A percentile compares a stretch with the other conserved stretches of the same genome.
phyloP scores from a whole-genome alignment of 2,888 invertebrate genomes.

The Leptarthrus brevirostris region DNA sequence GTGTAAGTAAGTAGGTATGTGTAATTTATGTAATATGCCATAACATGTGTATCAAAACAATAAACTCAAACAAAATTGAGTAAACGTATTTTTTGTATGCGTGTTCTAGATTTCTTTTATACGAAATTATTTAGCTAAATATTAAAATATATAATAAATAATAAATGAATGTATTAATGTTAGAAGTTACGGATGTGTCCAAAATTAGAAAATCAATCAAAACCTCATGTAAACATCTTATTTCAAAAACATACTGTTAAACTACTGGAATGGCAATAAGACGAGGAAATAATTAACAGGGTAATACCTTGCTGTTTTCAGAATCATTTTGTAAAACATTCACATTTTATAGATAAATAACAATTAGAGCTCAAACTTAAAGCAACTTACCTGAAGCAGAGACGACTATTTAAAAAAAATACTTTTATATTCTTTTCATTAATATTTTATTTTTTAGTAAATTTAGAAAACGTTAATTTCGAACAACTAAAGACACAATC shows the following conservation, averaged over 20 bases:
- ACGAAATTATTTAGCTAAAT: conserved; percentile 14
- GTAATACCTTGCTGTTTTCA: conserved; percentile 7
- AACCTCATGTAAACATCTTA: not conserved
- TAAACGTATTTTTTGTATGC: conserved; percentile 3
- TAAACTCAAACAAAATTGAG: conserved; percentile 44
- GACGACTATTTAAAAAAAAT: too few relatives aligned
- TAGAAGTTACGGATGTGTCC: conserved; percentile 15
- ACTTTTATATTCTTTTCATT: too few relatives aligned
- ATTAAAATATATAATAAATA: conserved; percentile 1
- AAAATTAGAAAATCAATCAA: not conserved
- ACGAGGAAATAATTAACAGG: not conserved
- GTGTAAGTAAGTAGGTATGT: not conserved
- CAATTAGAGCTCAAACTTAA: too few relatives aligned
- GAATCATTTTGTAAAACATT: too few relatives aligned
- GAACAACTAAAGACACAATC: too few relatives aligned
- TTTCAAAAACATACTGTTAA: too few relatives aligned
- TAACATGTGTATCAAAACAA: conserved; percentile 12
- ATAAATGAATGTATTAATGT: conserved; percentile 15
- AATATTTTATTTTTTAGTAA: too few relatives aligned
- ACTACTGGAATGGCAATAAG: too few relatives aligned
- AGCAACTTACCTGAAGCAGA: too few relatives aligned
- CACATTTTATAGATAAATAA: too few relatives aligned
- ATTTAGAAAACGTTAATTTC: too few relatives aligned
- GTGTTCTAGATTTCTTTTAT: conserved; percentile 14
- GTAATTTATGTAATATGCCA: not conserved